phyloP scores from a whole-genome alignment of 1,140 invertebrate species.

The Pectinophora gossypiella region DNA sequence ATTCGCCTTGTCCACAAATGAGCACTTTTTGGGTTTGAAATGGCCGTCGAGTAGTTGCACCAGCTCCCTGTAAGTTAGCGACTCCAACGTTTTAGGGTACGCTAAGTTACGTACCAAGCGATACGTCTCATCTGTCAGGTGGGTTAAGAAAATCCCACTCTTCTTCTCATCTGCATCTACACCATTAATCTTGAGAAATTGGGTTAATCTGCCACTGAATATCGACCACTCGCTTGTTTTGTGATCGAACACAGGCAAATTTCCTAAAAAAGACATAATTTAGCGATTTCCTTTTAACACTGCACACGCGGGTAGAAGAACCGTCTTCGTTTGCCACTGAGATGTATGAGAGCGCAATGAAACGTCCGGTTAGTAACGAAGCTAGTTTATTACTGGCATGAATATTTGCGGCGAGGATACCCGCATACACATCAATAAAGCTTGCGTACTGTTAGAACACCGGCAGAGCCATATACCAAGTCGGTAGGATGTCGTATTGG shows the following conservation, averaged over 20 bases:
- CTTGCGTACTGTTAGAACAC: too few species aligned
- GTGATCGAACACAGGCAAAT: constrained; percentile 9
- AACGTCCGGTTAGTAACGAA: too few species aligned
- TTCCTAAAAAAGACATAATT: constrained; percentile 9
- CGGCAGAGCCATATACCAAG: too few species aligned
- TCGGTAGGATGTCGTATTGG: too few species aligned
- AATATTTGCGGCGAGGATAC: too few species aligned
- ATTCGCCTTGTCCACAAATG: constrained; percentile 12
- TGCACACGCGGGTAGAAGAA: background rate
- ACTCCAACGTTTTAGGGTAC: constrained; percentile 7
- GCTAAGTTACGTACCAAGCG: constrained; percentile 11
- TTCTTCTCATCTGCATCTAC: background rate
- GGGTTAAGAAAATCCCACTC: constrained; percentile 10
- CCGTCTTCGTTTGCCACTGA: constrained; percentile 2
- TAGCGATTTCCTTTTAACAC: background rate
- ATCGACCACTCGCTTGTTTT: constrained; percentile 13
- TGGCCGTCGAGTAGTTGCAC: constrained; percentile 10
- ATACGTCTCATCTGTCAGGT: constrained; percentile 13
- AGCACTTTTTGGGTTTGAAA: constrained; percentile 12
- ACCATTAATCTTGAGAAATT: constrained; percentile 10
- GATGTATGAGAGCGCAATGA: too few species aligned
- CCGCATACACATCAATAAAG: too few species aligned
- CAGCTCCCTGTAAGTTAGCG: constrained; percentile 4
- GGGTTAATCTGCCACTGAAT: constrained; percentile 7
- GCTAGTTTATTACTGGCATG: too few species aligned